Base-by-base conservation (phyloP, 30 jellyfish, hydroid and myxozoan species). In the Morbakka virulenta region DNA sequence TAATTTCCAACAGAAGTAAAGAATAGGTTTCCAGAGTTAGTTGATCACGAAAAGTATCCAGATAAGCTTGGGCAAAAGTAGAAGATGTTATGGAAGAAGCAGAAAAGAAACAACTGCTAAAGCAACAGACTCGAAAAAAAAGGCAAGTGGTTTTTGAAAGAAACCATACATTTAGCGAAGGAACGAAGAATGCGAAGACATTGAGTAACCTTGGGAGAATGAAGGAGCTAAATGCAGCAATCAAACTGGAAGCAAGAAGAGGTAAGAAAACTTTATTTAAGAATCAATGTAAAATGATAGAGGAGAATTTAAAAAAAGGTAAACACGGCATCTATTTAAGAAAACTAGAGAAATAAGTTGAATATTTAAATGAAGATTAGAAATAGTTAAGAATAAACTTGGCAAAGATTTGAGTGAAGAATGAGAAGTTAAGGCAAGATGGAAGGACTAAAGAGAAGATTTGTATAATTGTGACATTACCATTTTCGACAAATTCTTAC, bases 391-490 rank as follows among this genome's bases (percentile, higher is more conserved):
- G 79, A 67, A 67, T 24, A 67, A 32, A 35, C 68, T 31, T 62
- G 79, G 67, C 67, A 67, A 67, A 67, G 79, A 67, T 28, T 67
- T 67, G 79, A 32, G 68, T 67, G 72, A 67, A 67, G 79, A 28
- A 0, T 26, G 11, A 9, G 79, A 67, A 67, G 79, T 67, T 28
- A 67, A 67, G 64, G 79, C 79, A 67, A 67, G 79, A 28, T 4
- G 79, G 28, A n/a, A n/a, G n/a, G n/a, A n/a, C n/a, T n/a, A 67
- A n/a, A n/a, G n/a, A n/a, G n/a, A n/a, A n/a, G n/a, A n/a, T n/a
- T n/a, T n/a, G n/a, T 67, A 67, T 67, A 28, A 28, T 62, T 64
- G 72, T 27, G 79, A 0, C 64, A 67, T 33, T 22, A 67, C 79
- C 32, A 0, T 22, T 12, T 67, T 4, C 64, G 79, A 67, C 21